These are phyloP conservation scores for Centrocercus urophasianus DNA, from an alignment of 2,113 vertebrate species.

Conservation along the genomic window DNA sequence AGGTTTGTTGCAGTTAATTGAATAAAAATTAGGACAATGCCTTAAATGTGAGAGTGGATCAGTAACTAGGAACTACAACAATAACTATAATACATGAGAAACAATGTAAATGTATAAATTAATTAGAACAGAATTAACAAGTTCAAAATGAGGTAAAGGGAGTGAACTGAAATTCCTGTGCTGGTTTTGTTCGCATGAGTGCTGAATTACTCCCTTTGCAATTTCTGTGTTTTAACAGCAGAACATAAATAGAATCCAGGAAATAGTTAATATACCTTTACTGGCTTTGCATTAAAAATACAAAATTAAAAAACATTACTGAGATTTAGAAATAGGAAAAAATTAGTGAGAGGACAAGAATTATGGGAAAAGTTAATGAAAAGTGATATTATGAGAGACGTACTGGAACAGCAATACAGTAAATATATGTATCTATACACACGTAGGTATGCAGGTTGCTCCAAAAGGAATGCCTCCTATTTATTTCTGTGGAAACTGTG, in stretches of 20 bases:
- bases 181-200: not conserved
- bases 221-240: not conserved
- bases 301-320: not conserved
- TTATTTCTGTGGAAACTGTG: too few relatives aligned
- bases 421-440: not conserved
- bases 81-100: not conserved
- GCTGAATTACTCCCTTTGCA: not conserved
- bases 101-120: not conserved
- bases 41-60: not conserved
- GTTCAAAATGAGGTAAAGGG: not conserved
- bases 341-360: not conserved
- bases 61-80: not conserved
- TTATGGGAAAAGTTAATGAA: not conserved
- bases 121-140: not conserved
- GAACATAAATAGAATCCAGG: not conserved
- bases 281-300: not conserved
- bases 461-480: too few relatives aligned
- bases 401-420: not conserved
- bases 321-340: not conserved
- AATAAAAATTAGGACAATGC: not conserved
- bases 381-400: not conserved
- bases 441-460: too few relatives aligned
- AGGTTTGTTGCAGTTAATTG: not conserved
- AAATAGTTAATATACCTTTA: not conserved
- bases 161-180: not conserved